phyloP scores from a whole-genome alignment of 2,888 invertebrate species.

The Alcis repandata region DNA sequence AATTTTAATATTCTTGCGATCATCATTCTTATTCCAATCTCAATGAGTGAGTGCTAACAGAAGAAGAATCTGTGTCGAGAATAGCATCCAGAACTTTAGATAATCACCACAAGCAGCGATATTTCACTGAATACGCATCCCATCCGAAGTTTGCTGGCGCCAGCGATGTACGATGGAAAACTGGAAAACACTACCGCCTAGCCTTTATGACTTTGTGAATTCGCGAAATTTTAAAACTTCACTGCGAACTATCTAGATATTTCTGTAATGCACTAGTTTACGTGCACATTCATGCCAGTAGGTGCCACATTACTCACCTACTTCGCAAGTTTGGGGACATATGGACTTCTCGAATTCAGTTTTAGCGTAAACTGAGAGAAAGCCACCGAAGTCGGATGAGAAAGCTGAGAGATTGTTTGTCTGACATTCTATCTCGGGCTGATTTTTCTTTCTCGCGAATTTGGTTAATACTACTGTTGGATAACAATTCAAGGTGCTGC shows the following conservation, averaged over 20 bases:
- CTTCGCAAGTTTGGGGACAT: conserved; percentile 35
- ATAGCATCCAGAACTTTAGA: not conserved
- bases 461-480: too few species aligned
- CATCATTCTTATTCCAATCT: not conserved
- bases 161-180: conserved; percentile 11
- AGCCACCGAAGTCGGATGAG: too few species aligned
- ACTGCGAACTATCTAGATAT: conserved; percentile 55
- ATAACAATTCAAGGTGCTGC: too few species aligned
- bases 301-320: conserved; percentile 37
- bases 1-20: too few species aligned
- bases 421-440: not conserved
- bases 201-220: conserved; percentile 40
- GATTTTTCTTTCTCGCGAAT: too few species aligned
- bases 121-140: not conserved
- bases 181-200: conserved; percentile 1
- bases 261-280: conserved; percentile 52
- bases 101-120: not conserved
- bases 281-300: conserved; percentile 40
- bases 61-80: too few species aligned
- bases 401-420: not conserved
- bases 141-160: conserved; percentile 24
- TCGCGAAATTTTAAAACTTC: conserved; percentile 60
- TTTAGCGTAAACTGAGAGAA: conserved; percentile 10
- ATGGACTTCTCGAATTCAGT: conserved; percentile 35
- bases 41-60: not conserved